Conservation (phyloP, 2,888 invertebrate genomes). For the Lagria hirta region DNA sequence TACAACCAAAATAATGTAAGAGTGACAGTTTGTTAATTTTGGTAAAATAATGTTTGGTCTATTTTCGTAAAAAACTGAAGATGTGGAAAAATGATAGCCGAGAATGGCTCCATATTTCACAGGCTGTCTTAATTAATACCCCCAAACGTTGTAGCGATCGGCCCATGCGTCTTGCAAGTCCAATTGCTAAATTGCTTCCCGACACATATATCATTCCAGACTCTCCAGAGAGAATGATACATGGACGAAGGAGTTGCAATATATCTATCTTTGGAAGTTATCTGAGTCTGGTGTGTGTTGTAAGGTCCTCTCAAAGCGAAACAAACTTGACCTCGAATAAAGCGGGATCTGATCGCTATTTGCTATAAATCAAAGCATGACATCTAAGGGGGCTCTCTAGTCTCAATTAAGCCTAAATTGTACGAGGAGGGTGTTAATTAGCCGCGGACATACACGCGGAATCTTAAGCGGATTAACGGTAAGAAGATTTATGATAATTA, state of each 20-base stretch:
- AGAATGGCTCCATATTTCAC: constrained; percentile 22
- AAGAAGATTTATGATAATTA: no score
- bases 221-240: constrained; percentile 45
- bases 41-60: no score
- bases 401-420: constrained; percentile 18
- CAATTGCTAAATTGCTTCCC: constrained; percentile 45
- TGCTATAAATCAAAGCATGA: constrained; percentile 10
- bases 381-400: background rate
- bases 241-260: constrained; percentile 42
- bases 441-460: constrained; percentile 24
- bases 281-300: constrained; percentile 6
- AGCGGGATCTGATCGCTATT: constrained; percentile 8
- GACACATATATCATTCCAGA: constrained; percentile 45
- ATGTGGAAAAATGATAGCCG: background rate
- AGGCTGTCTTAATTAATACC: constrained; percentile 31
- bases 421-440: constrained; percentile 26
- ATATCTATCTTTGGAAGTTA: constrained; percentile 36
- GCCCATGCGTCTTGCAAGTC: constrained; percentile 47
- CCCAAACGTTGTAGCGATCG: constrained; percentile 44
- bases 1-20: no score
- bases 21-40: no score
- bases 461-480: constrained; percentile 21
- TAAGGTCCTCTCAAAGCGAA: constrained; percentile 2
- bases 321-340: constrained; percentile 15
- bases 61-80: no score